Percentiles rank a stretch among this genome's conserved stretches.
Conservation (phyloP, 2,888 invertebrate species). For the Chymomyza fuscimana region DNA sequence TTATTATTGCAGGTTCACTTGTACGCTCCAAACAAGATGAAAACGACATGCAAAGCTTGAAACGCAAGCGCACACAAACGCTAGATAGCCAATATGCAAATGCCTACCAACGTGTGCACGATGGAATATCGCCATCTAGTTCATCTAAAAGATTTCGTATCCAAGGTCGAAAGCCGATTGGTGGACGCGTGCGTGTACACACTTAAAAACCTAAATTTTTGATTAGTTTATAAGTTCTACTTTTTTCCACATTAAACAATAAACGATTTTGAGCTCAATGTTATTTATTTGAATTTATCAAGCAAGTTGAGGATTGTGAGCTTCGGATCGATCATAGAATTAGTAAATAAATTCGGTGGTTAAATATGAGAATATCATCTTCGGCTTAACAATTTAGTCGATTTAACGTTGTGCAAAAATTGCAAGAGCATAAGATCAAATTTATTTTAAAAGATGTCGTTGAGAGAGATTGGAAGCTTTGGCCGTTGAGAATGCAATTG, state of each 20-base stretch:
- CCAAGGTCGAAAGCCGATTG: slow-evolving; percentile 76
- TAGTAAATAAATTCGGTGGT: too few relatives aligned
- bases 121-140: slow-evolving; percentile 51
- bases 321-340: too few relatives aligned
- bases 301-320: too few relatives aligned
- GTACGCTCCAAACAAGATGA: slow-evolving; percentile 65
- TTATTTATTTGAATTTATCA: not conserved
- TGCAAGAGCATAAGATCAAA: too few relatives aligned
- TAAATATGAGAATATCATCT: too few relatives aligned
- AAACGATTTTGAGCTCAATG: not conserved
- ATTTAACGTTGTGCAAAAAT: too few relatives aligned
- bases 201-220: slow-evolving; percentile 40
- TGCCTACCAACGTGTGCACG: not conserved
- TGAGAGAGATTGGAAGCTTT: too few relatives aligned
- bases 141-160: slow-evolving; percentile 77
- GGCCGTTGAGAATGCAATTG: too few relatives aligned
- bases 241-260: not conserved
- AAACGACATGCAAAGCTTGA: slow-evolving; percentile 52
- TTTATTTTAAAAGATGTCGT: too few relatives aligned
- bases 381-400: too few relatives aligned
- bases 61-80: slow-evolving; percentile 76
- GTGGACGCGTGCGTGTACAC: slow-evolving; percentile 73
- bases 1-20: slow-evolving; percentile 65
- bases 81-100: slow-evolving; percentile 56
- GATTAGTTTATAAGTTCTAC: slow-evolving; percentile 4